These are phyloP conservation scores for Xerus inauris DNA, from an alignment of 2,113 vertebrate species.

Conservation along the genomic window DNA sequence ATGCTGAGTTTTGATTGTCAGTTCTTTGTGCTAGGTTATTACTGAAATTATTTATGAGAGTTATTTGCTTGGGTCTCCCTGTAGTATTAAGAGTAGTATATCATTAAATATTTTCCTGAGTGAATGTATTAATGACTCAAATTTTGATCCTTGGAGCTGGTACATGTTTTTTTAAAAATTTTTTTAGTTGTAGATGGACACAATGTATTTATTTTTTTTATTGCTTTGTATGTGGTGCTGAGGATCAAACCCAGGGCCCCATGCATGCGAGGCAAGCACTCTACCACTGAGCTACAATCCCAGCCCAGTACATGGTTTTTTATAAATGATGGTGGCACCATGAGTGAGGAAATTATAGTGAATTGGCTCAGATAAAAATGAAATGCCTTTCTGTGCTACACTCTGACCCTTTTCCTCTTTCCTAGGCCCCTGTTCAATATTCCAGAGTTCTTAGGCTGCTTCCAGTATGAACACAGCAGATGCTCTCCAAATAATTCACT, in stretches of 20 bases:
- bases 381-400: background rate
- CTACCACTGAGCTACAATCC: too few relatives aligned
- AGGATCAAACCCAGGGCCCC: too few relatives aligned
- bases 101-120: background rate
- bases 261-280: too few relatives aligned
- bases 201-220: too few relatives aligned
- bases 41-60: background rate
- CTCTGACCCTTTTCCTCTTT: background rate
- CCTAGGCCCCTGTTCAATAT: too few relatives aligned
- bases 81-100: background rate
- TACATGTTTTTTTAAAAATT: background rate
- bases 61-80: background rate
- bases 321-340: background rate
- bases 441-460: background rate
- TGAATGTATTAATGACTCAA: background rate
- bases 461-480: too few relatives aligned
- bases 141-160: background rate
- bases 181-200: too few relatives aligned
- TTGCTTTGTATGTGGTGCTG: too few relatives aligned
- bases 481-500: background rate
- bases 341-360: background rate
- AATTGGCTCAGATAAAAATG: background rate
- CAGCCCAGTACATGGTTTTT: background rate
- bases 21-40: background rate
- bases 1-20: background rate